phyloP scores from a whole-genome alignment of 2,888 invertebrate genomes.

The Leistus spinibarbis region DNA sequence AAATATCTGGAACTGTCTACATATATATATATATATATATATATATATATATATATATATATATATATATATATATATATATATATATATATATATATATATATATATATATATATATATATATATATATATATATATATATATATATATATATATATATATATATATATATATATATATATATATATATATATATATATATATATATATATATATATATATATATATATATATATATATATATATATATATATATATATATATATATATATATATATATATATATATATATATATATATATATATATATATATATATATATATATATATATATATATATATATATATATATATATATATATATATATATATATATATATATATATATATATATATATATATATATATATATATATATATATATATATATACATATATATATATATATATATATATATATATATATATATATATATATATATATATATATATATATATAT shows the following conservation, averaged over 20 bases:
- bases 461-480: not conserved
- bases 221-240: slow-evolving; percentile 29
- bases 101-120: slow-evolving; percentile 8
- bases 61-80: not conserved
- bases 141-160: slow-evolving; percentile 28
- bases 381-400: not conserved
- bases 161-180: slow-evolving; percentile 28
- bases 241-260: slow-evolving; percentile 28
- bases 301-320: slow-evolving; percentile 29
- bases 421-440: not conserved
- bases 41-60: not conserved
- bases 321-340: slow-evolving; percentile 27
- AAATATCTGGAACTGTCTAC: no score
- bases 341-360: slow-evolving; percentile 25
- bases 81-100: slow-evolving; percentile 9
- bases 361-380: not conserved
- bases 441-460: not conserved
- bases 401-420: not conserved
- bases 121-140: slow-evolving; percentile 18
- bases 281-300: slow-evolving; percentile 29
- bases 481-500: not conserved
- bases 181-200: slow-evolving; percentile 27
- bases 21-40: slow-evolving; percentile 3
- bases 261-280: slow-evolving; percentile 28
- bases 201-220: slow-evolving; percentile 29